Evolutionary conservation across 1,140 invertebrate genomes (phyloP).

Genomic region (Saccostrea cuccullata): DNA sequence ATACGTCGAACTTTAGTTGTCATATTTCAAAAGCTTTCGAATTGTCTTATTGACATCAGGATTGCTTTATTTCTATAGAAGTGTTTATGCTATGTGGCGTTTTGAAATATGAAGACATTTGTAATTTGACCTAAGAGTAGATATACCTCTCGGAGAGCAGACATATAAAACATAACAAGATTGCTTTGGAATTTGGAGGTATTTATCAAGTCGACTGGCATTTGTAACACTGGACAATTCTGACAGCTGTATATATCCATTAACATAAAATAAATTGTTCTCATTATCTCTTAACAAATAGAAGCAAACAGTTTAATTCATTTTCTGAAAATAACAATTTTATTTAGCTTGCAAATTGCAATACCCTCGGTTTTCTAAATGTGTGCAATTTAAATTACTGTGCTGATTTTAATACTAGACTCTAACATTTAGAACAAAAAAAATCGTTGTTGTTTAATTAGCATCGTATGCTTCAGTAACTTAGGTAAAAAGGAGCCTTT

Average conservation of each 20-base stretch:
- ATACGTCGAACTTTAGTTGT: no score
- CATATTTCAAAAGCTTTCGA: no score
- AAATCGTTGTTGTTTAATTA: background rate
- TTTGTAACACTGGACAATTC: slow-evolving; percentile 4
- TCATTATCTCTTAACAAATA: slow-evolving; percentile 23
- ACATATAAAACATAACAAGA: background rate
- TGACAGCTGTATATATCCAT: background rate
- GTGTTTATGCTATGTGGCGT: background rate
- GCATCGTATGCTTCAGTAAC: no score
- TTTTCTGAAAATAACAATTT: background rate
- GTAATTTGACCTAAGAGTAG: background rate
- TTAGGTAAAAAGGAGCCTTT: no score
- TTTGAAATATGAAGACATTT: slow-evolving; percentile 26
- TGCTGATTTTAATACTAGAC: background rate
- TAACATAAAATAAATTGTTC: background rate
- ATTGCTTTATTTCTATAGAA: background rate
- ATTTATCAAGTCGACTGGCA: background rate
- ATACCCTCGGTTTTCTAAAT: background rate
- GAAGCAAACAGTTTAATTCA: background rate
- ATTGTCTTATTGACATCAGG: background rate
- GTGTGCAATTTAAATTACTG: background rate
- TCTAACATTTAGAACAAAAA: background rate
- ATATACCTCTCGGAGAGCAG: background rate
- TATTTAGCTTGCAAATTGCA: background rate
- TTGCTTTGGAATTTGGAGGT: background rate